Base-by-base conservation (phyloP, 2,888 invertebrate species). In the Caenorhabditis parvicauda region DNA sequence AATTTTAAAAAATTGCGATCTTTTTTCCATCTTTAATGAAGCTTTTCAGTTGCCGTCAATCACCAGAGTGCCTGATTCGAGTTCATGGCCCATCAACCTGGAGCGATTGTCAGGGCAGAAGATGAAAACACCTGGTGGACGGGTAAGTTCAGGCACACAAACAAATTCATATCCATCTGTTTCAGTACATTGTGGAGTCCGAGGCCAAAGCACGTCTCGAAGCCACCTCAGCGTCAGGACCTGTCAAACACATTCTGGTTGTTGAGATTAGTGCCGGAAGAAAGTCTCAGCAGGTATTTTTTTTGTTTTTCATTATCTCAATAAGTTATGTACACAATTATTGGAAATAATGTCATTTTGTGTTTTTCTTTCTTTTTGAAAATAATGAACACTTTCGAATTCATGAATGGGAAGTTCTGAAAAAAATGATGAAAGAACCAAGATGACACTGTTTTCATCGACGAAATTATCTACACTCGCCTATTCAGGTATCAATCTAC, bases 191-290 rank as follows among this genome's bases (percentile, higher is more conserved):
- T 27, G 54, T 57, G 9, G 62, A 62, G 27, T 35, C 25, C 25
- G 54, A 58, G 21, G 48, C 48, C 19, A 50, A 51, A 17, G 48
- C 50, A 14, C 57, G 62, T 12, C 58, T 62, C 19, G 62, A 62
- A 62, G 58, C 58, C 2, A 51, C 54, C 5, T 24, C 47, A 2
- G 41, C 29, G 6, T 47, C 39, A 22, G 42, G 52, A 17, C 9
- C 58, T 6, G 48, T 58, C 27, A 32, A 14, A 24, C 50, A 54
- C 9, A 49, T 62, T 29, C 17, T 62, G 4, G 28, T 62, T 3
- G 54, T 55, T 14, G 62, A 62, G 22, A 42, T 21, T 9, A 50
- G 54, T 43, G 19, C n/a, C 7, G 1, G 25, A 14, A 29, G 42
- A 28, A 21, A 29, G n/a, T 12, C n/a, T 5, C 62, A 62, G 32